Evolutionary conservation across 2,888 invertebrate species (phyloP).

Genomic region (Agapostemon virescens): DNA sequence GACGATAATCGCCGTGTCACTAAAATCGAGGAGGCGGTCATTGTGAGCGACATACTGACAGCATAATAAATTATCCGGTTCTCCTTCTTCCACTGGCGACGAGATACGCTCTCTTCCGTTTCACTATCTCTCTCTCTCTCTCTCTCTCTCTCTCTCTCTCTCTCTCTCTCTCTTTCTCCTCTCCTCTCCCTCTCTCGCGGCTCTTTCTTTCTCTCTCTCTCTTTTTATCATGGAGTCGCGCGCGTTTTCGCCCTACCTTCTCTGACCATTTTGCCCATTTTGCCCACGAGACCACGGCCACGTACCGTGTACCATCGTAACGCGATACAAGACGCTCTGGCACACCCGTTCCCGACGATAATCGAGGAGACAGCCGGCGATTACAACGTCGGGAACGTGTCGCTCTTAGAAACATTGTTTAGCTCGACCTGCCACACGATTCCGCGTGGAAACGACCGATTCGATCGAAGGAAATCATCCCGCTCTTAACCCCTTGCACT

Average conservation of each 20-base stretch:
- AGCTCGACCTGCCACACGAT: constrained; percentile 27
- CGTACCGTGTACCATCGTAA: constrained; percentile 51
- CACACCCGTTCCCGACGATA: constrained; percentile 50
- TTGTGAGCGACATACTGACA: constrained; percentile 79
- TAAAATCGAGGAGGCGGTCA: constrained; percentile 78
- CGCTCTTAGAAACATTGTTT: constrained; percentile 25
- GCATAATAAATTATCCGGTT: constrained; percentile 78
- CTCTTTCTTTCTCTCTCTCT: too few relatives aligned
- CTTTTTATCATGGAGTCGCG: background rate
- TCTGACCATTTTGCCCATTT: constrained; percentile 3
- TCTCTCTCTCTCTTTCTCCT: too few relatives aligned
- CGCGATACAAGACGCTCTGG: constrained; percentile 58
- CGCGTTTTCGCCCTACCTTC: constrained; percentile 21
- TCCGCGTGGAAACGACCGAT: background rate
- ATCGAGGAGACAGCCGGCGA: constrained; percentile 57
- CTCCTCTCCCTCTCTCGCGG: background rate
- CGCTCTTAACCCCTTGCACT: too few relatives aligned
- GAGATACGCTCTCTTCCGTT: constrained; percentile 26
- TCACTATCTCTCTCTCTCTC: constrained; percentile 14
- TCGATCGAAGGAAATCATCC: background rate
- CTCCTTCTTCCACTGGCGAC: constrained; percentile 12
- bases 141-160: constrained; percentile 1
- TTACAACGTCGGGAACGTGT: constrained; percentile 37
- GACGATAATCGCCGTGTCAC: constrained; percentile 78
- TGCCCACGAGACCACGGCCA: constrained; percentile 22